Evolutionary conservation across 2,797 vertebrate species (phyloP), one percentile per base, ranked within the genome.

Genomic region (Acropternis orthonyx): DNA sequence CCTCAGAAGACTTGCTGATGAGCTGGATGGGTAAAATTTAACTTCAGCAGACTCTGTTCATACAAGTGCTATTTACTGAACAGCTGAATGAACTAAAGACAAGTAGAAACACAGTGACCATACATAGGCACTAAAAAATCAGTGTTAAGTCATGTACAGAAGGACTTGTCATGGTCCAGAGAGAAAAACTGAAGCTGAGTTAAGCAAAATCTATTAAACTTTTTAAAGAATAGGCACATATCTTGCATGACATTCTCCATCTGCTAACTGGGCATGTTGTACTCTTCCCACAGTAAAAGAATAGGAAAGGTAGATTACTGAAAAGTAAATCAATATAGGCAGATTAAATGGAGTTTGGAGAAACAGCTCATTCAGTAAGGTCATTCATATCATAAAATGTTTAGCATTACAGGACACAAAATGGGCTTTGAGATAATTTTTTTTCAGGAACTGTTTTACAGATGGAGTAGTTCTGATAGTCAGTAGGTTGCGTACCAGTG

Each of bases 21-120:
- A 98, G 58, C 92, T 99, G 89, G 98, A 98, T 36, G 96, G 98
- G 99, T 99, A 98, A 98, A 79, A 78, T 71, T 84, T 59, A 63
- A 76, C 74, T 91, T 89, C 48, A 61, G 21, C n/a, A 82, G n/a
- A 46, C n/a, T 81, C 43, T 93, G 28, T 26, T 91, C 22, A 55
- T 23, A 77, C 6, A 74, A 71, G 41, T 39, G 68, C 36, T 86
- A 32, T 28, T 82, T 37, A 71, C 3, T 44, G 69, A 81, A 52
- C 20, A 78, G 51, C 65, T 39, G 77, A 54, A 49, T 44, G 39
- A 83, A 66, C 63, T 58, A n/a, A 74, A 63, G 65, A 90, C 36
- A 36, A 82, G 68, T 26, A 92, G 71, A 77, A 91, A 79, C n/a
- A 82, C 9, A 18, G 43, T 36, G 36, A 67, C 9, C 44, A 67